A percentile compares a stretch with the other conserved stretches of the same genome.
These are phyloP conservation scores for Otus scops DNA, from an alignment of 2,797 vertebrate genomes.

Conservation along the genomic window DNA sequence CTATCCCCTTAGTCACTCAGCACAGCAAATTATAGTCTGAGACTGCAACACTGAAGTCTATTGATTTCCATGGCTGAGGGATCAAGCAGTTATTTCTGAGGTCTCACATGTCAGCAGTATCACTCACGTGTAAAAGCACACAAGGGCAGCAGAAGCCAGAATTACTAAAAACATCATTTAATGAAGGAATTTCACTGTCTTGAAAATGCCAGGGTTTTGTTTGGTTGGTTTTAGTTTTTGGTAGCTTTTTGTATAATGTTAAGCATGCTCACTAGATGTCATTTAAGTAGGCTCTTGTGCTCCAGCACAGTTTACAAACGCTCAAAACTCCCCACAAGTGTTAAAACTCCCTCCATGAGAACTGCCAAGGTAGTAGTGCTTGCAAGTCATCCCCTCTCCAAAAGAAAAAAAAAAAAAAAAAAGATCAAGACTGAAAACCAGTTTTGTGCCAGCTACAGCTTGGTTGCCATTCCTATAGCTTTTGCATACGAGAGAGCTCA, in stretches of 20 bases:
- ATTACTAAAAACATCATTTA: not conserved
- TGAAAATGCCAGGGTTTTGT: not conserved
- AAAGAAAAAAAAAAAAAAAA: not conserved
- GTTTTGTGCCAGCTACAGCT: not conserved
- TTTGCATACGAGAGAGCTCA: not conserved
- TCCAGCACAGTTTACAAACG: not conserved
- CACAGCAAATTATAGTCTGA: conserved; percentile 6
- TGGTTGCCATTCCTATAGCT: not conserved
- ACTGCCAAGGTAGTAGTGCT: not conserved
- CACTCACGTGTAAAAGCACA: fast-evolving
- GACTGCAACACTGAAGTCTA: conserved; percentile 17
- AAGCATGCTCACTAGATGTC: not conserved
- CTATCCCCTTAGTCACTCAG: conserved; percentile 8
- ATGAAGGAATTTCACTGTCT: not conserved
- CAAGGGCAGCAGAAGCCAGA: not conserved
- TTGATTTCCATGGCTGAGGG: conserved; percentile 1
- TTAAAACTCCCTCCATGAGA: not conserved
- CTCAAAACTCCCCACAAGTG: not conserved
- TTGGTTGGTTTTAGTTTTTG: not conserved
- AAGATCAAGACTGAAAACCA: not conserved
- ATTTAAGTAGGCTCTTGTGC: not conserved
- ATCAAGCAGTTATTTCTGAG: conserved; percentile 22
- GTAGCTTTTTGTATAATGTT: not conserved
- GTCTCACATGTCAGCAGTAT: conserved; percentile 12
- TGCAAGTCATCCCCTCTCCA: not conserved